Conservation (phyloP, 64 coral and sea anemone species). For the Stylophora pistillata region DNA sequence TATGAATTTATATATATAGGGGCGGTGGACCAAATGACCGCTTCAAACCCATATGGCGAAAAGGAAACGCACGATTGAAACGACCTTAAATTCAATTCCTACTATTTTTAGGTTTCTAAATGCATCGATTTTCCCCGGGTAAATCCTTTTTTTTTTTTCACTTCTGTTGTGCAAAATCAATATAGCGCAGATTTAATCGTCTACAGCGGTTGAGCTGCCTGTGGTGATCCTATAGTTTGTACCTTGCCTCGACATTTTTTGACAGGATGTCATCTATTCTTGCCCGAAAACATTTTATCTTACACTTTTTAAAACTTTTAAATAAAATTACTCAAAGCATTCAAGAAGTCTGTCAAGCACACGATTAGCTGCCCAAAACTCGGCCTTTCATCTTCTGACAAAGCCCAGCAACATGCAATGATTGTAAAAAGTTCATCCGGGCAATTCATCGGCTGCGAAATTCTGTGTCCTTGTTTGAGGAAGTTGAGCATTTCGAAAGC, state of each 20-base stretch:
- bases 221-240: neutral
- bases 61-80: too few species aligned
- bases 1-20: too few species aligned
- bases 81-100: too few species aligned
- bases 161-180: too few species aligned
- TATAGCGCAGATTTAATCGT: too few species aligned
- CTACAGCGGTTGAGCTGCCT: too few species aligned
- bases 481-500: conserved; percentile 99
- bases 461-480: conserved; percentile 95
- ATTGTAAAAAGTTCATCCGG: conserved; percentile 97
- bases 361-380: conserved; percentile 86
- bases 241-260: neutral
- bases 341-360: conserved; percentile 92
- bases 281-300: neutral
- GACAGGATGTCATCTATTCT: neutral
- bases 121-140: too few species aligned
- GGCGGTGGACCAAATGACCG: too few species aligned
- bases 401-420: conserved; percentile 95
- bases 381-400: conserved; percentile 94
- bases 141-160: too few species aligned
- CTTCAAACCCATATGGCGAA: too few species aligned
- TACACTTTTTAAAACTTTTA: conserved; percentile 10
- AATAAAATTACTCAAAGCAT: conserved; percentile 92
- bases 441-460: conserved; percentile 91
- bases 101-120: too few species aligned